Percentiles rank a stretch among this genome's conserved stretches.
Conservation (phyloP, 2,888 invertebrate species). For the Papilio protenor region DNA sequence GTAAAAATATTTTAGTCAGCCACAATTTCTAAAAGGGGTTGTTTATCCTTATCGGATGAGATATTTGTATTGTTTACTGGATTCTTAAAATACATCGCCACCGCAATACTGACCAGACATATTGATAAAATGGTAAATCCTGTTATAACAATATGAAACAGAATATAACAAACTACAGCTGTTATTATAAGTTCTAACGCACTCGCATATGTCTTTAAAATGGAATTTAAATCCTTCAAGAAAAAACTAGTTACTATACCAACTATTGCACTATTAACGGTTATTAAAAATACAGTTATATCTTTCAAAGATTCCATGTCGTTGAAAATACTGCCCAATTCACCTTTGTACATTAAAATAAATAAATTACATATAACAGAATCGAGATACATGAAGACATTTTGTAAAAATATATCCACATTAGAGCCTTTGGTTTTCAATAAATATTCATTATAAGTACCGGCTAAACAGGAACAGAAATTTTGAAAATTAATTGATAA, state of each 20-base stretch:
- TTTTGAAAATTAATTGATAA: slow-evolving; percentile 90
- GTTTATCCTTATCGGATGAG: slow-evolving; percentile 57
- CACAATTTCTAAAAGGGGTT: slow-evolving; percentile 65
- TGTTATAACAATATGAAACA: slow-evolving; percentile 94
- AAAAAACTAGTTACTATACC: slow-evolving; percentile 98
- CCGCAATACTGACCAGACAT: slow-evolving; percentile 91
- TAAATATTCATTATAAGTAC: slow-evolving; percentile 97
- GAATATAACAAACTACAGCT: slow-evolving; percentile 92
- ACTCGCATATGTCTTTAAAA: slow-evolving; percentile 97
- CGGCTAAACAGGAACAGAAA: slow-evolving; percentile 96
- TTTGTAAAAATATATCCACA: slow-evolving; percentile 96
- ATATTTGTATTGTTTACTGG: slow-evolving; percentile 87
- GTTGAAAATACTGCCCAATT: slow-evolving; percentile 85
- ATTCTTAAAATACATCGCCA: slow-evolving; percentile 94
- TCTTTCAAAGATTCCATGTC: slow-evolving; percentile 84
- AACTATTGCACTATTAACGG: slow-evolving; percentile 94
- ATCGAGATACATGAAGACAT: slow-evolving; percentile 97
- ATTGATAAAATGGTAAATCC: slow-evolving; percentile 93
- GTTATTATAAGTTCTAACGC: slow-evolving; percentile 96
- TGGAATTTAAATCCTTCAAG: slow-evolving; percentile 95
- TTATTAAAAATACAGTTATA: slow-evolving; percentile 90
- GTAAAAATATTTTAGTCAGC: slow-evolving; percentile 46
- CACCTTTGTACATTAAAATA: slow-evolving; percentile 87
- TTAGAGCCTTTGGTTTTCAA: slow-evolving; percentile 93
- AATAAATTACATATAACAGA: slow-evolving; percentile 96